Percentiles rank a stretch among this genome's conserved stretches.
Evolutionary conservation across 2,113 vertebrate species (phyloP).

Genomic region (Atrichornis clamosus): DNA sequence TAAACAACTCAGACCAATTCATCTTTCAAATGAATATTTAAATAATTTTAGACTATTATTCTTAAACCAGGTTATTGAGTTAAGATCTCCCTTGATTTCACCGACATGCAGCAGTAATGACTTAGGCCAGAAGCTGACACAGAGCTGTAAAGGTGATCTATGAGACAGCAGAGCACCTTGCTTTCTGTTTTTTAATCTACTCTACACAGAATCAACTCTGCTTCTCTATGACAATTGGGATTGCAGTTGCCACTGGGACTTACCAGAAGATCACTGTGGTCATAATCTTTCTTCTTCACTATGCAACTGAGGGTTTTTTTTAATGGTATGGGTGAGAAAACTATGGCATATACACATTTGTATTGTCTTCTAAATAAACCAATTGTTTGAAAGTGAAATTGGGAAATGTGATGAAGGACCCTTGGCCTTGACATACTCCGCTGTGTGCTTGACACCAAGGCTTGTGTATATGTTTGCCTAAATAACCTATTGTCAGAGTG

Average conservation of each 20-base stretch:
- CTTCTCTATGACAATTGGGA: neutral
- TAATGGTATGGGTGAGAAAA: neutral
- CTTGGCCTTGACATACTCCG: neutral
- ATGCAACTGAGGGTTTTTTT: neutral
- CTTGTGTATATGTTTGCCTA: too few species aligned
- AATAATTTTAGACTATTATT: neutral
- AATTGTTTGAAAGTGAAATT: neutral
- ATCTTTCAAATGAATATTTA: neutral
- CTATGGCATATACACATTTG: neutral
- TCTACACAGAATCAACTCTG: neutral
- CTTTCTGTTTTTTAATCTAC: neutral
- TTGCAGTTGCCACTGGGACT: accelerated
- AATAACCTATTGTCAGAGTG: neutral
- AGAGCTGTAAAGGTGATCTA: neutral
- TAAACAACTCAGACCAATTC: neutral
- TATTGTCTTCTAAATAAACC: neutral
- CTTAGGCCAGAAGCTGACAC: neutral
- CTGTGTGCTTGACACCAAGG: accelerated
- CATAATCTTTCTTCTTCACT: neutral
- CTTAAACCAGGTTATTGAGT: neutral
- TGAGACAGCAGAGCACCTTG: neutral
- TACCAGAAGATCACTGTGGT: neutral
- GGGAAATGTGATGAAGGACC: neutral
- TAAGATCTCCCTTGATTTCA: neutral
- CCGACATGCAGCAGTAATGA: neutral